Base-by-base conservation (phyloP, 2,113 vertebrate genomes). In the Tachuris rubrigastra region DNA sequence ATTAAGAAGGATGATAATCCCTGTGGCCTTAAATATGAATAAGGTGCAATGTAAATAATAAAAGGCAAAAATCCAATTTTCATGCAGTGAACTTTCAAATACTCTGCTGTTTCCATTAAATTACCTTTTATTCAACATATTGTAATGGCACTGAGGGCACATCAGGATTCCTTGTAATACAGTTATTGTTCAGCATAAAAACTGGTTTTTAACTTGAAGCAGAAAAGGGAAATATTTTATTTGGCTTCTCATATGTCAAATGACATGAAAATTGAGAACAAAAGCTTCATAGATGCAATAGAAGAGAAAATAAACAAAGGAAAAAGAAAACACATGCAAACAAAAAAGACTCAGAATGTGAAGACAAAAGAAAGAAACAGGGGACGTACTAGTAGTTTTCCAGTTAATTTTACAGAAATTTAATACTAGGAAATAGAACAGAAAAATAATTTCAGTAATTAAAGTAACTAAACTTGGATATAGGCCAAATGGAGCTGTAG, bases 1-100 rank as follows among this genome's bases (percentile, higher is more conserved):
- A 74, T 95, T 95, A 97, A 93, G 90, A 39, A 94, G 41, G 73
- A 94, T 47, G 90, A 91, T 94, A 97, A 97, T 95, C 94, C 92
- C 79, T 50, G 68, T 80, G 85, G 94, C 91, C 92, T 96, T 95
- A 97, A 95, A 95, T 91, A 96, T 88, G 94, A 97, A 96, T 97
- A 97, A 95, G 88, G 88, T 79, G 89, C 80, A 96, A 94, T 92
- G 87, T 95, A 97, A 97, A 97, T 94, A 95, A 97, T 74, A 96
- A 96, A 97, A 97, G 90, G 92, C 91, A 95, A 97, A 97, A 98
- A 95, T 96, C 95, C 90, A 97, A 92, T 97, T 96, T 97, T 90
- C 93, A 97, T 68, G 73, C 77, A 92, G 77, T 93, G 95, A 97
- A 96, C 91, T 95, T 92, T 93, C 95, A 93, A 97, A 97, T 27